Conservation (phyloP, 2,113 vertebrate genomes). For the Varanus komodoensis region DNA sequence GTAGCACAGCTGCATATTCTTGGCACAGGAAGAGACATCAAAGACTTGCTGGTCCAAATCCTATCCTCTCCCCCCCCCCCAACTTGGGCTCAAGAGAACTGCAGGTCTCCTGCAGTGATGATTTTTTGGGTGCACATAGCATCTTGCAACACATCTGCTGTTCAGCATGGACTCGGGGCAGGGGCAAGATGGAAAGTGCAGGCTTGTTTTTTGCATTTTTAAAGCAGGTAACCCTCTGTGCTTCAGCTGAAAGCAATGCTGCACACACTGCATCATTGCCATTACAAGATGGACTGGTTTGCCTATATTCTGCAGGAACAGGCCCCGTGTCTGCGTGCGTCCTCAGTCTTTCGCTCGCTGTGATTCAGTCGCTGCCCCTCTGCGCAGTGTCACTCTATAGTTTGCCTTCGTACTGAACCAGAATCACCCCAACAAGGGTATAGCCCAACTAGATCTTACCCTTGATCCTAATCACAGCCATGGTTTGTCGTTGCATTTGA, state of each 20-base stretch:
- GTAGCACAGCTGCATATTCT: slow-evolving; percentile 35
- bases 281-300: background rate
- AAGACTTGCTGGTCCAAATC: slow-evolving; percentile 17
- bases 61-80: background rate
- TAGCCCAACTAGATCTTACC: background rate
- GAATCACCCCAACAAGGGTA: background rate
- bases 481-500: background rate
- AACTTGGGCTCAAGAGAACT: background rate
- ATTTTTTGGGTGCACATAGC: background rate
- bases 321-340: background rate
- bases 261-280: background rate
- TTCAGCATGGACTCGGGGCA: background rate
- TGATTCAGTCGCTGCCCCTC: background rate
- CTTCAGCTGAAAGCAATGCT: too few species aligned
- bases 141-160: background rate
- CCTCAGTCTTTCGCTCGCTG: too few species aligned
- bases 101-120: background rate
- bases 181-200: too few species aligned
- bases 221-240: background rate
- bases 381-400: background rate
- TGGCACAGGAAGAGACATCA: slow-evolving; percentile 18
- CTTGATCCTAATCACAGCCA: background rate
- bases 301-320: background rate
- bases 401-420: background rate
- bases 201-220: background rate